Evolutionary conservation across 2,888 invertebrate species (phyloP), one percentile per base, ranked within the genome.

Genomic region (Drosophila hamatofila): DNA sequence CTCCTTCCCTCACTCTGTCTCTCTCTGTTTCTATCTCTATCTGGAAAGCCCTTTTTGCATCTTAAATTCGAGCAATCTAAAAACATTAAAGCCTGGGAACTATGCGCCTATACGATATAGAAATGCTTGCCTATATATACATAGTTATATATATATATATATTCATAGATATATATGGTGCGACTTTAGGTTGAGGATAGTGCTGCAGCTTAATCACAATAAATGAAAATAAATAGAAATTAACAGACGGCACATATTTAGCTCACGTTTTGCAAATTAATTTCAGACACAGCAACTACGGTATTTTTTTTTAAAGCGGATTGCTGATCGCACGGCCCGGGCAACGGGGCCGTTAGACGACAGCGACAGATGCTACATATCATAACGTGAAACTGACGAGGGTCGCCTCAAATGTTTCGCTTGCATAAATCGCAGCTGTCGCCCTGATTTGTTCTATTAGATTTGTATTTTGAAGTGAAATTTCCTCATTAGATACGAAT

Each of bases 171-270:
- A n/a, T 27, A 41, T 55, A 21, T 37, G 16, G 51, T 61, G 54
- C 33, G 51, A 42, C 46, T 39, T 39, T 12, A 8, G 72, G 37
- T 35, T 41, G 49, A 37, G 21, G 46, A 72, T 39, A 27, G 52
- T 39, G 72, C 44, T 39, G 30, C 27, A 23, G 59, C 81, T 82
- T 73, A 73, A 84, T 85, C 76, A 69, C 78, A 81, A 79, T 83
- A 72, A 83, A 88, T 83, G 69, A 64, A 73, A 75, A 81, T 79
- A 78, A 87, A 84, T 82, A 85, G 81, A 81, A 84, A 84, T 84
- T 88, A 84, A 77, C 83, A 73, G 54, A 54, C 68, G 52, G 44
- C 70, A 54, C 71, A 74, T 70, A 73, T 78, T 72, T 72, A 65
- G 80, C 61, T 83, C 84, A 88, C 83, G 81, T 83, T 88, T 85